Conservation (phyloP, 2,797 vertebrate genomes). For the Gadopsis bispinosus region DNA sequence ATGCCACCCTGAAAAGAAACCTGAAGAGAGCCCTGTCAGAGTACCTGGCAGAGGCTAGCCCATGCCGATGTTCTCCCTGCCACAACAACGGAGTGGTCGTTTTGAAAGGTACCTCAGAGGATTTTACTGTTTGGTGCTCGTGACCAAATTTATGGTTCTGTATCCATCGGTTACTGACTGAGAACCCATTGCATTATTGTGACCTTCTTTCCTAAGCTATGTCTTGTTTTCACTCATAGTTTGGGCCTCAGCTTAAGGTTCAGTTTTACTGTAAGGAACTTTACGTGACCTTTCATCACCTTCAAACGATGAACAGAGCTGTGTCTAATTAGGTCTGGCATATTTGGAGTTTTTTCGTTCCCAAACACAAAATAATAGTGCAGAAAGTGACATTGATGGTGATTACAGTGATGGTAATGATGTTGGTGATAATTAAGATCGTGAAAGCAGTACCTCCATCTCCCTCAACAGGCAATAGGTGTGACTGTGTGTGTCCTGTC, state of each 20-base stretch:
- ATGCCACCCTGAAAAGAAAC: constrained; percentile 85
- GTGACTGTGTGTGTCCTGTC: constrained; percentile 91
- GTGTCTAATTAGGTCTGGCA: too few relatives aligned
- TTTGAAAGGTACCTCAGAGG: constrained; percentile 86
- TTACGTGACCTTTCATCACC: background rate
- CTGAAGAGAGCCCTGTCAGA: constrained; percentile 88
- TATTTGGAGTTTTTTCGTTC: background rate
- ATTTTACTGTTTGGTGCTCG: background rate
- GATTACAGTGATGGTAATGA: background rate
- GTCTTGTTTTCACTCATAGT: background rate
- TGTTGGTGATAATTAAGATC: background rate
- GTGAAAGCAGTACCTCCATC: background rate
- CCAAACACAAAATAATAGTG: background rate
- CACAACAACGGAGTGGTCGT: constrained; percentile 89
- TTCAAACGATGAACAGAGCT: background rate
- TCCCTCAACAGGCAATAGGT: constrained; percentile 84
- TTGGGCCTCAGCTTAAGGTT: background rate
- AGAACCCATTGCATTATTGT: background rate
- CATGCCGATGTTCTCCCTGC: constrained; percentile 91
- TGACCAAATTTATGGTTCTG: too few relatives aligned
- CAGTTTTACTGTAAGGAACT: background rate
- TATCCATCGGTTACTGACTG: background rate
- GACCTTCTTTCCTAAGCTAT: background rate
- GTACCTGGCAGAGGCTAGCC: constrained; percentile 87
- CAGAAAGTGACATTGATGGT: constrained; percentile 2